These are phyloP conservation scores for Eulemur macaco DNA, from an alignment of 2,113 vertebrate genomes.

Conservation along the genomic window DNA sequence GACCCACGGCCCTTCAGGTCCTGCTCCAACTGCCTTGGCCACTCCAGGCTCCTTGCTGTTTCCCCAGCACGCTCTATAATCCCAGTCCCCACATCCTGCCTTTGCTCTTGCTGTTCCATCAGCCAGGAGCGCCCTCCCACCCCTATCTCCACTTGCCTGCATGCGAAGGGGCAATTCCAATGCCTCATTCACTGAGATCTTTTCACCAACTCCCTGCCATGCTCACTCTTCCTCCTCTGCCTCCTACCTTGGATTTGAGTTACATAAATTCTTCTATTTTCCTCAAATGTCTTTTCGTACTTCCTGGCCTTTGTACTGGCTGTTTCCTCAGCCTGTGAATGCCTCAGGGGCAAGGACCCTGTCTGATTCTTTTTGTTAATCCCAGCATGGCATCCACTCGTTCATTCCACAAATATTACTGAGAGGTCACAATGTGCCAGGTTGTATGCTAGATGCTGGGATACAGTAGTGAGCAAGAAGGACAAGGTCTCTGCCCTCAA, in stretches of 20 bases:
- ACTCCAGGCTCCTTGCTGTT: not conserved
- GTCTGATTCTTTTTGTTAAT: not conserved
- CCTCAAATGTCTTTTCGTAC: not conserved
- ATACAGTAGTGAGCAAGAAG: not conserved
- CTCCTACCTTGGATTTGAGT: not conserved
- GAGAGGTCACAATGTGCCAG: not conserved
- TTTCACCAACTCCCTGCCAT: not conserved
- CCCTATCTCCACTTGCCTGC: not conserved
- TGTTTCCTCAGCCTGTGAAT: conserved; percentile 12
- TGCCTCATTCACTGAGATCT: not conserved
- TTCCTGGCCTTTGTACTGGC: not conserved
- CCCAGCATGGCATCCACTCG: not conserved
- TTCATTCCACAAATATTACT: conserved; percentile 7
- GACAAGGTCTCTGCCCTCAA: not conserved
- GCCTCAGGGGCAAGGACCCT: not conserved
- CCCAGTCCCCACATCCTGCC: not conserved
- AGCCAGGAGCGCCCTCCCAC: not conserved
- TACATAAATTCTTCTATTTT: not conserved
- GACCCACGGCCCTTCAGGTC: not conserved
- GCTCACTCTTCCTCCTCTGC: not conserved
- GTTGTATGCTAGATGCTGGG: not conserved
- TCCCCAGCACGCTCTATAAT: not conserved
- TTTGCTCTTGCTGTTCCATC: not conserved
- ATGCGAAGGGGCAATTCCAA: not conserved
- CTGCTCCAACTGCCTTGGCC: not conserved